These are phyloP conservation scores for Botia kubotai DNA, from an alignment of 2,797 vertebrate species.

Conservation along the genomic window DNA sequence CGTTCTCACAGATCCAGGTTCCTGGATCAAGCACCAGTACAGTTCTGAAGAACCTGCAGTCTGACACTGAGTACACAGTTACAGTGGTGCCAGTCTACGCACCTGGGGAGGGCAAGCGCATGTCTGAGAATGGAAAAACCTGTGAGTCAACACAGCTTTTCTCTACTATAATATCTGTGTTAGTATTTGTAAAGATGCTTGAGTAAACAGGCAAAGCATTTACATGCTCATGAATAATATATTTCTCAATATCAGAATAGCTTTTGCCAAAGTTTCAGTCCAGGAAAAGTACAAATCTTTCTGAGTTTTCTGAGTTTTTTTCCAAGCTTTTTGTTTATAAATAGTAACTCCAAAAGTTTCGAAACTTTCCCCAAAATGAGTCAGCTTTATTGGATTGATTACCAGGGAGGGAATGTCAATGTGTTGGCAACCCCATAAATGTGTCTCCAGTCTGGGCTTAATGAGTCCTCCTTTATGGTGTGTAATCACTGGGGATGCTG, in stretches of 20 bases:
- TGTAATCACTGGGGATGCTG: slow-evolving; percentile 70
- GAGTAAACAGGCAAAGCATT: background rate
- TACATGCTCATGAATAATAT: background rate
- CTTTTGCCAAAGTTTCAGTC: background rate
- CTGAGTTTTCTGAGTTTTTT: background rate
- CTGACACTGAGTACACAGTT: slow-evolving; percentile 88
- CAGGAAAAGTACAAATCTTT: background rate
- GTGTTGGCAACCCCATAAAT: slow-evolving; percentile 69
- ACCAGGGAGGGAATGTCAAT: slow-evolving; percentile 75
- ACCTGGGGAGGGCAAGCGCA: slow-evolving; percentile 88
- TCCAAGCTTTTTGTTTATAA: slow-evolving; percentile 15
- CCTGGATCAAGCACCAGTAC: slow-evolving; percentile 88
- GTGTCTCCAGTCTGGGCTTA: slow-evolving; percentile 72
- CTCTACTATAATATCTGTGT: background rate
- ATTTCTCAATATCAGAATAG: background rate
- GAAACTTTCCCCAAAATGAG: slow-evolving; percentile 65
- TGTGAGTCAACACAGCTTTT: slow-evolving; percentile 79
- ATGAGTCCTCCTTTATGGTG: slow-evolving; percentile 73
- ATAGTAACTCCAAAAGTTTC: slow-evolving; percentile 54
- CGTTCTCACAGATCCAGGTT: slow-evolving; percentile 75
- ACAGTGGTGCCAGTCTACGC: slow-evolving; percentile 89
- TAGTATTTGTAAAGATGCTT: too few species aligned
- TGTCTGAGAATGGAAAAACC: slow-evolving; percentile 91
- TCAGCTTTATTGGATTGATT: slow-evolving; percentile 75
- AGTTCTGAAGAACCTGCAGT: slow-evolving; percentile 87